Conservation (phyloP, 2,888 invertebrate species). For the Mylabris sibirica region DNA sequence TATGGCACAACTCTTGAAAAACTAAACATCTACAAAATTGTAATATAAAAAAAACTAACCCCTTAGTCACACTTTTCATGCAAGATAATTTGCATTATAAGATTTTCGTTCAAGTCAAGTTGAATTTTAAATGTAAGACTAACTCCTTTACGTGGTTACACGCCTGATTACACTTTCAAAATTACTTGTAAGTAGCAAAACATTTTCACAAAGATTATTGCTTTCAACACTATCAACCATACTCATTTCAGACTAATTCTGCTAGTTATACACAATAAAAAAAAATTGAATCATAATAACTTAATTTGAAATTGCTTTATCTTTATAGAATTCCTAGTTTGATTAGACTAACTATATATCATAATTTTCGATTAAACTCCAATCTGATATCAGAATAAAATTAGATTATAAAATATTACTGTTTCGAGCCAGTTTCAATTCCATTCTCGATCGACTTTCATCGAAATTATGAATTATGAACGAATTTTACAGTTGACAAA, state of each 20-base stretch:
- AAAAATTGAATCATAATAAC: neutral
- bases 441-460: neutral
- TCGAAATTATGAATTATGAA: neutral
- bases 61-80: neutral
- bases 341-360: neutral
- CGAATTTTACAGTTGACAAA: neutral
- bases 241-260: conserved; percentile 6
- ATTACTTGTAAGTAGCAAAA: conserved; percentile 42
- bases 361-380: conserved; percentile 27
- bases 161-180: conserved; percentile 43
- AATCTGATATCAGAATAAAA: conserved; percentile 34
- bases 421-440: neutral
- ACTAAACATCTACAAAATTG: neutral
- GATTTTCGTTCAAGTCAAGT: conserved; percentile 32
- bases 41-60: neutral
- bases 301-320: neutral
- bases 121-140: conserved; percentile 37
- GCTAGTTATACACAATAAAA: neutral
- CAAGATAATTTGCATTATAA: conserved; percentile 18
- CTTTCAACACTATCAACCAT: conserved; percentile 31
- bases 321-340: neutral
- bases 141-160: conserved; percentile 41
- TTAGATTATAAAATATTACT: conserved; percentile 31
- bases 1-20: neutral
- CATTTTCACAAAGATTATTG: conserved; percentile 45